These are phyloP conservation scores for Tragelaphus scriptus DNA, from an alignment of 2,113 vertebrate species.

Conservation along the genomic window DNA sequence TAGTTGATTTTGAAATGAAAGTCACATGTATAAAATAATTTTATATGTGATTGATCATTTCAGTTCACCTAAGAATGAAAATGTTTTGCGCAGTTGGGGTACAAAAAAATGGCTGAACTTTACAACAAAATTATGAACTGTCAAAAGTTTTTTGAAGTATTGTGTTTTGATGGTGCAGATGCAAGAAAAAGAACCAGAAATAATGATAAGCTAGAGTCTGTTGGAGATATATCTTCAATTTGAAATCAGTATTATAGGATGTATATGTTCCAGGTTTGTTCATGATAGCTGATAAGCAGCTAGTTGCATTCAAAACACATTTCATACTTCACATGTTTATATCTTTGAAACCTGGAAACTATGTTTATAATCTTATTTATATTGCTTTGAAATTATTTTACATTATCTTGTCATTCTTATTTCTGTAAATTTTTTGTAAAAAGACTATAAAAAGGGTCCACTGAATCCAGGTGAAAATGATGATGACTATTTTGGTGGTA, in stretches of 20 bases:
- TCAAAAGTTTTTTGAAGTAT: not conserved
- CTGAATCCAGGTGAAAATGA: not conserved
- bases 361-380: not conserved
- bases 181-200: not conserved
- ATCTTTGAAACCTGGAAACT: not conserved
- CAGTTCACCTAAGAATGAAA: constrained; percentile 14
- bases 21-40: not conserved
- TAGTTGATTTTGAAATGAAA: not conserved
- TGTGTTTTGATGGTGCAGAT: constrained; percentile 1
- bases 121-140: not conserved
- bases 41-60: not conserved
- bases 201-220: not conserved
- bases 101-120: not conserved
- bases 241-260: not conserved
- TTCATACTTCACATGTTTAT: not conserved
- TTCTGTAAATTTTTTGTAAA: not conserved
- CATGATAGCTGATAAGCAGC: not conserved
- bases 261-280: not conserved
- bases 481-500: not conserved
- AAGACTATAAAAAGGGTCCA: not conserved
- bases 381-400: not conserved
- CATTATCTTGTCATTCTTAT: not conserved
- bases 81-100: not conserved
- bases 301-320: not conserved
- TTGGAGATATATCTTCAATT: not conserved